Evolutionary conservation across 2,113 vertebrate species (phyloP).

Genomic region (Myotis yumanensis): DNA sequence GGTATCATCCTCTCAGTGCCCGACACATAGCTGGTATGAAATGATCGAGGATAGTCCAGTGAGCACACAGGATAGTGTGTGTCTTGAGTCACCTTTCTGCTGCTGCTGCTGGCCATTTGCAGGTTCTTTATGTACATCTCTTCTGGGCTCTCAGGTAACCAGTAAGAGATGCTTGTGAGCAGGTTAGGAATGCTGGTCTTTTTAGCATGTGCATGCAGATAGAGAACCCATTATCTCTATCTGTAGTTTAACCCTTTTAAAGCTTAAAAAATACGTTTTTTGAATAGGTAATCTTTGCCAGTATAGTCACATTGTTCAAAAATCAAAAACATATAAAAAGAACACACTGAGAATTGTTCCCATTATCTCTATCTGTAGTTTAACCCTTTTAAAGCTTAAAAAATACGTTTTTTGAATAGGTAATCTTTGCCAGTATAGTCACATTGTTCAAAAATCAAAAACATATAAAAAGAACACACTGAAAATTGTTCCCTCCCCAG

Average conservation of each 20-base stretch:
- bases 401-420: neutral
- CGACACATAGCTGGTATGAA: rapidly evolving
- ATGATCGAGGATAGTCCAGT: neutral
- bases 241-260: too few relatives aligned
- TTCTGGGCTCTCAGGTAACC: neutral
- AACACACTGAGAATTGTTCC: neutral
- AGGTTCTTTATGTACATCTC: neutral
- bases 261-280: neutral
- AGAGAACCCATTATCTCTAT: neutral
- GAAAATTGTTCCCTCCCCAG: neutral
- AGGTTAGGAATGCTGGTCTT: neutral
- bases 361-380: too few relatives aligned
- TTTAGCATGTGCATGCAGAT: neutral
- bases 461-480: neutral
- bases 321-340: neutral
- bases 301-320: neutral
- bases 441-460: conserved; percentile 2
- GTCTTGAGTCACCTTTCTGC: neutral
- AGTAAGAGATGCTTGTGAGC: neutral
- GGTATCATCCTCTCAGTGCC: neutral
- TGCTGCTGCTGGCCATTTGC: neutral
- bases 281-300: neutral
- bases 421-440: neutral
- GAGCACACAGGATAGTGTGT: neutral
- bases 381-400: too few relatives aligned